These are phyloP conservation scores for Discoglossus pictus DNA, from an alignment of 2,797 vertebrate genomes.

Conservation along the genomic window DNA sequence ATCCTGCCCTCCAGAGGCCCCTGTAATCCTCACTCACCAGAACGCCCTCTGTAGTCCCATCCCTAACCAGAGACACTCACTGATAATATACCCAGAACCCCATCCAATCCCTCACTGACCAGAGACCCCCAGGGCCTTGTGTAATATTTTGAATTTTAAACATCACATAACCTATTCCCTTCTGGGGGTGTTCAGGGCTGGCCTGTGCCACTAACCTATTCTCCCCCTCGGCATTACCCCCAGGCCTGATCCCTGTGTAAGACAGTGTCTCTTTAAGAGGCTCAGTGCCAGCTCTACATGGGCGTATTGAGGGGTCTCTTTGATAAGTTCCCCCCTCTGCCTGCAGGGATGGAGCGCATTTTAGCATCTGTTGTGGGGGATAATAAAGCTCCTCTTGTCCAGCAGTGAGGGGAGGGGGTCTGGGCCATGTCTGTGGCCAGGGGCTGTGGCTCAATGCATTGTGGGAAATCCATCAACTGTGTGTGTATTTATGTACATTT, in stretches of 20 bases:
- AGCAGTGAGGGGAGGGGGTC: background rate
- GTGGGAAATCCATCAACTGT: background rate
- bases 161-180: too few relatives aligned
- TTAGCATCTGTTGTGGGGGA: constrained; percentile 22
- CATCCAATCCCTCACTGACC: too few relatives aligned
- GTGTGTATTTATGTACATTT: background rate
- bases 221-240: too few relatives aligned
- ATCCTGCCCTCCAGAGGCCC: background rate
- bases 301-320: constrained; percentile 1
- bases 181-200: too few relatives aligned
- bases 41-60: background rate
- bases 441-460: too few relatives aligned
- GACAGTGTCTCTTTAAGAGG: background rate
- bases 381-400: background rate
- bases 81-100: too few relatives aligned
- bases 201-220: too few relatives aligned
- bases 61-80: background rate
- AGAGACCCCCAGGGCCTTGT: too few relatives aligned
- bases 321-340: background rate
- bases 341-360: background rate
- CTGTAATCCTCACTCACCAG: background rate
- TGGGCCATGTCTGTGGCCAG: background rate
- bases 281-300: constrained; percentile 9
- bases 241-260: background rate
- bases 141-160: too few relatives aligned